Evolutionary conservation across 2,113 vertebrate genomes (phyloP).

Genomic region (Sphyrna mokarran): DNA sequence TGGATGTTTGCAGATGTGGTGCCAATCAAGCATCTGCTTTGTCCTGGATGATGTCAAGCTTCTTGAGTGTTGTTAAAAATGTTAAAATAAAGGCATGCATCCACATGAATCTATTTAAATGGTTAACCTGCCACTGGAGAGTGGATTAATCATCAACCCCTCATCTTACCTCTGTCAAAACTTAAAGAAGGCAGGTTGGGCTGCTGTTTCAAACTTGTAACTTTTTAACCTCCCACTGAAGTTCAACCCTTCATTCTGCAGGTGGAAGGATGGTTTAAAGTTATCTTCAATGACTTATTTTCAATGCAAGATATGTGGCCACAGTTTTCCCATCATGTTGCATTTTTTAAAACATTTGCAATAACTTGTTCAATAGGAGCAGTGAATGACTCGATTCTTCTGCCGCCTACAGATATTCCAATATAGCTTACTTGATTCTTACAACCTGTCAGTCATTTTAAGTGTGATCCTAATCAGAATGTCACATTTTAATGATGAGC

Average conservation of each 20-base stretch:
- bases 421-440: not conserved
- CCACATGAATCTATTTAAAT: not conserved
- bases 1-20: too few relatives aligned
- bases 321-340: not conserved
- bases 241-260: not conserved
- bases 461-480: not conserved
- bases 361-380: not conserved
- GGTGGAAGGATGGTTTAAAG: not conserved
- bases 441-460: not conserved
- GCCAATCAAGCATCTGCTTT: too few relatives aligned
- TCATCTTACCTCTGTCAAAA: not conserved
- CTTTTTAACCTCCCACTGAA: not conserved
- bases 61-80: too few relatives aligned
- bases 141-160: not conserved
- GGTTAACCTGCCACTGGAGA: not conserved
- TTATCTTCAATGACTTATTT: not conserved
- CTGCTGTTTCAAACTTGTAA: not conserved
- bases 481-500: not conserved
- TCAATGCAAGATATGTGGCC: not conserved
- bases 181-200: not conserved
- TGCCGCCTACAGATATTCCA: not conserved
- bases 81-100: not conserved
- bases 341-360: not conserved
- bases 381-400: not conserved
- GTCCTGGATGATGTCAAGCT: too few relatives aligned